Base-by-base conservation (phyloP, 2,888 invertebrate species). In the Sminthurides aquaticus region DNA sequence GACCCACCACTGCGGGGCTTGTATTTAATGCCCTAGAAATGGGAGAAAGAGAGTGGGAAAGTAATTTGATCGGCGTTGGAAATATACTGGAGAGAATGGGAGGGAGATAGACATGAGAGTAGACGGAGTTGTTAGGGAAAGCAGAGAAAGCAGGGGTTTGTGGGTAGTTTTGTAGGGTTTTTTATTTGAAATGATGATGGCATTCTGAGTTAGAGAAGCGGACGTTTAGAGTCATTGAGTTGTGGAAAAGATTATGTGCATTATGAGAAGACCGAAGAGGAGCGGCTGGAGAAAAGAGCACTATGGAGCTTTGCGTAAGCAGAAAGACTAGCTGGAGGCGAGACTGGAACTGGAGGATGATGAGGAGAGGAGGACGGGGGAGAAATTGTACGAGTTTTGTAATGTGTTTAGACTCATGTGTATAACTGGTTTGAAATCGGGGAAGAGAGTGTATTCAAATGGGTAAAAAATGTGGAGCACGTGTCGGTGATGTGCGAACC, bases 401-500 rank as follows among this genome's bases (percentile, higher is more conserved):
- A 34, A 34, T 34, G 43, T 34, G 5, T 34, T 34, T 34, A 5
- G 8, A 15, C 5, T 15, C 15, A 5, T 34, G 5, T 34, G 43
- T 34, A 15, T 11, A 34, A 34, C 43, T 34, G 8, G 43, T 34
- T 34, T 5, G 43, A 34, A 15, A n/a, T n/a, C n/a, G 43, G 43
- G 15, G 43, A 34, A 34, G 15, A 34, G 5, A 28, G 62, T 49
- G 60, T 26, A 55, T 56, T 56, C 62, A 62, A 62, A 56, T 55
- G 56, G 57, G 52, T 57, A 65, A 65, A 65, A 65, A 65, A 65
- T 62, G n/a, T 65, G 34, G 49, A 65, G 65, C 65, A 65, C 65
- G 65, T 65, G 65, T 65, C 65, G 62, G 49, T 57, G 57, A 61
- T 61, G 61, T 65, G 65, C 57, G 65, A 65, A 65, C 65, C 56